These are phyloP conservation scores for Parazoanthus atlanticus DNA, from an alignment of 92 coral and sea anemone species.

Conservation along the genomic window DNA sequence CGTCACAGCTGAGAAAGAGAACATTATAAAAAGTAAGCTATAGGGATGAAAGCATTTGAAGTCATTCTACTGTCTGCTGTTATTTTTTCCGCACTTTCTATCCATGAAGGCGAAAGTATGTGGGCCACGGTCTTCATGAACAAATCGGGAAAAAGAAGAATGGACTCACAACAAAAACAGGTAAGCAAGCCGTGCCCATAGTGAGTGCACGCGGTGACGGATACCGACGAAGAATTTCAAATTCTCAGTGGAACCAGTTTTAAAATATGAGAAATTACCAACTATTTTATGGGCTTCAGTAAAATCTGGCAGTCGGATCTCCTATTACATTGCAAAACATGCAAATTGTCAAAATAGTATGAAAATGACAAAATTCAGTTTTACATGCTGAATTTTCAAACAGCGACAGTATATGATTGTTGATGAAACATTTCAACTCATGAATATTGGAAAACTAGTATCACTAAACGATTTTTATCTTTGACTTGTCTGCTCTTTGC, in stretches of 20 bases:
- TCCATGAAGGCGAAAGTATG: conserved; percentile 3
- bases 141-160: conserved; percentile 22
- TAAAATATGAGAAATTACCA: neutral
- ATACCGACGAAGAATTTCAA: neutral
- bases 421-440: no score
- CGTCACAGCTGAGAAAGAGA: neutral
- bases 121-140: conserved; percentile 32
- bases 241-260: neutral
- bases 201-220: neutral
- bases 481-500: no score
- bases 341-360: neutral
- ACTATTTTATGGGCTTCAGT: neutral
- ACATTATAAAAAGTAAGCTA: neutral
- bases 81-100: neutral
- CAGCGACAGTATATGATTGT: no score
- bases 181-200: neutral
- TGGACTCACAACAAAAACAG: neutral
- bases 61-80: neutral
- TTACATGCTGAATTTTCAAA: no score
- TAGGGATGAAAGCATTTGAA: neutral
- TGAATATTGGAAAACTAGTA: no score
- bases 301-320: neutral
- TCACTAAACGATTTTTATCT: no score
- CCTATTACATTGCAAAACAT: neutral
- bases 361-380: no score